Percentiles rank a stretch among this genome's conserved stretches.
Evolutionary conservation across 2,888 invertebrate species (phyloP).

Genomic region (Eledona agricola): DNA sequence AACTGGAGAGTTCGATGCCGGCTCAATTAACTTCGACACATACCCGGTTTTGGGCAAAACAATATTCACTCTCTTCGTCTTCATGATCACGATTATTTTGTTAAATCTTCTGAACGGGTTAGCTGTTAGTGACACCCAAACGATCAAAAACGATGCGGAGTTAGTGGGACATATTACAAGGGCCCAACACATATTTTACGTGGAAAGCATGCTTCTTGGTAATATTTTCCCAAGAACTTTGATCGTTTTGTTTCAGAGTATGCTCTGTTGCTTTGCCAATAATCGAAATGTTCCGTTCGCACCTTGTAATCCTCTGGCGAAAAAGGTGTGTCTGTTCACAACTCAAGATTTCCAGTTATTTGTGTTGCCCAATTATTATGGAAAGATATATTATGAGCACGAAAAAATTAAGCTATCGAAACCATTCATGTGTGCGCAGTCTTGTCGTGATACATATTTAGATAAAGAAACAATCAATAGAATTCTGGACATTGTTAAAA

Average conservation of each 20-base stretch:
- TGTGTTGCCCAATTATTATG: constrained; percentile 73
- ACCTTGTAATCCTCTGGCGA: constrained; percentile 65
- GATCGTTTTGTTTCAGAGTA: constrained; percentile 43
- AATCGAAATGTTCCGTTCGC: constrained; percentile 59
- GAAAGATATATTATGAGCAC: constrained; percentile 47
- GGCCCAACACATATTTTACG: constrained; percentile 75
- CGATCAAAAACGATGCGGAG: constrained; percentile 81
- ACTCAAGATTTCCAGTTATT: constrained; percentile 70
- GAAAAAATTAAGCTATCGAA: constrained; percentile 26
- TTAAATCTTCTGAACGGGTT: constrained; percentile 85
- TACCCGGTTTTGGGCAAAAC: constrained; percentile 76
- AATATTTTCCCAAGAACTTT: constrained; percentile 60
- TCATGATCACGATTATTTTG: constrained; percentile 83
- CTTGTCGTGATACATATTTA: constrained; percentile 46
- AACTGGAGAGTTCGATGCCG: constrained; percentile 86
- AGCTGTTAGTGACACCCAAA: constrained; percentile 84
- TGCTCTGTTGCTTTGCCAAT: constrained; percentile 65
- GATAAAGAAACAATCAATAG: constrained; percentile 53
- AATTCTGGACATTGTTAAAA: constrained; percentile 51
- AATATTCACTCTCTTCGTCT: constrained; percentile 81
- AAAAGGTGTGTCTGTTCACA: constrained; percentile 73
- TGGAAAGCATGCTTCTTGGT: constrained; percentile 76
- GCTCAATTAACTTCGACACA: constrained; percentile 77
- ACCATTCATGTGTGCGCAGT: constrained; percentile 32
- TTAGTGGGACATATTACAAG: constrained; percentile 79